Base-by-base conservation (phyloP, 2,113 vertebrate genomes). In the Rhynchomys soricoides region DNA sequence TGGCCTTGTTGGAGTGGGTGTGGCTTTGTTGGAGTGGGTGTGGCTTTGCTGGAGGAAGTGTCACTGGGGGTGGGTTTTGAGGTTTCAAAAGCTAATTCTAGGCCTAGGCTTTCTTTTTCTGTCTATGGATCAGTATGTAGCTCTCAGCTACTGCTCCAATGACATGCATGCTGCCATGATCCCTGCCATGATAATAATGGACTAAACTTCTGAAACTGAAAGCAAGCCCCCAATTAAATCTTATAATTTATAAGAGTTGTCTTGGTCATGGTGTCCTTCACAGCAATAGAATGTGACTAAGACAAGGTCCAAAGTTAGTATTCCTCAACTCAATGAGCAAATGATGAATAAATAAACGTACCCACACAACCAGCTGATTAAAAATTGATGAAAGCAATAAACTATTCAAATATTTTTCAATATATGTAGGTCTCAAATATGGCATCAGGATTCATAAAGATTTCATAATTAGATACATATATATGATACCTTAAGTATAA, bases 271-370 rank as follows among this genome's bases (percentile, higher is more conserved):
- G 22, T 83, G 3, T 43, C n/a, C 26, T 31, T 62, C n/a, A 62
- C n/a, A 83, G 57, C n/a, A 83, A 62, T 31, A 43, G 13, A 43
- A 45, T 16, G 5, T 62, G 81, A 62, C 24, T 29, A 17, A 83
- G 55, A 29, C 57, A 64, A 62, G n/a, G 15, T 83, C 43, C 77
- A 86, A 16, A 94, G 29, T 90, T 19, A 79, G 75, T 1, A 40
- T 82, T 50, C 57, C 2, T 48, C 78, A 74, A 89, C 77, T 79
- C 26, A 66, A 59, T 57, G 79, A 71, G 50, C 5, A 92, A 93
- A 94, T 94, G 26, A 31, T 93, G 21, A 37, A 87, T 93, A 95
- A 90, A 92, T 92, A 86, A 91, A 91, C 59, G n/a, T 15, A 94
- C 31, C 55, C 8, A 64, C 26, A 91, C 1, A 86, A 75, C 50